A percentile compares a stretch with the other conserved stretches of the same genome.
These are phyloP conservation scores for Cryptus armator DNA, from an alignment of 2,888 invertebrate genomes.

Conservation along the genomic window DNA sequence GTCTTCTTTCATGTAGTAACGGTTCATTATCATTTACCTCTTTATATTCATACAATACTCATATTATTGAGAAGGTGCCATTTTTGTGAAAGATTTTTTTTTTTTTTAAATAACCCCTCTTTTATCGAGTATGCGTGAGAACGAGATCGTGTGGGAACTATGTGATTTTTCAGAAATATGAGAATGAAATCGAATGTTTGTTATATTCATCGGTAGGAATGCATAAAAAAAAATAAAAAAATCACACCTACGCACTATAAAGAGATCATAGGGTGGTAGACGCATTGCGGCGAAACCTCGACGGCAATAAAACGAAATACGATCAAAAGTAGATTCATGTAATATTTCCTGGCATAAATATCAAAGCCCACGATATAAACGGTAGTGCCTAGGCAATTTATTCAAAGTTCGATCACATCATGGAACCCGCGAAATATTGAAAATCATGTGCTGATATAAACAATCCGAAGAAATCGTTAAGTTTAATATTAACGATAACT, in stretches of 20 bases:
- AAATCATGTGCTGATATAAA: slow-evolving; percentile 14
- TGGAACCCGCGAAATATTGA: slow-evolving; percentile 44
- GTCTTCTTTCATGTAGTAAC: not conserved
- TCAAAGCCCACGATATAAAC: slow-evolving; percentile 66
- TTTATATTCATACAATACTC: slow-evolving; percentile 31
- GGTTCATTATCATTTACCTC: not conserved
- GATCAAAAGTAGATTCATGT: slow-evolving; percentile 62
- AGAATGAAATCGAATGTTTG: slow-evolving; percentile 25
- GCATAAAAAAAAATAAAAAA: not conserved
- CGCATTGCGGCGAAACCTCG: slow-evolving; percentile 40
- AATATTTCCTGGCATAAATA: slow-evolving; percentile 64
- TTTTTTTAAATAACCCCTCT: slow-evolving; percentile 7
- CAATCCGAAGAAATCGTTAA: slow-evolving; percentile 33
- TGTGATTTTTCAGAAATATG: slow-evolving; percentile 13
- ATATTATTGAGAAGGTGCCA: slow-evolving; percentile 27
- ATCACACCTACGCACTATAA: slow-evolving; percentile 21
- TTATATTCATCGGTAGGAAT: slow-evolving; percentile 27
- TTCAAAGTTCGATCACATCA: slow-evolving; percentile 67
- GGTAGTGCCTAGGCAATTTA: slow-evolving; percentile 68
- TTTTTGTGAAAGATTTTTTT: not conserved
- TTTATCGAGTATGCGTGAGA: slow-evolving; percentile 9
- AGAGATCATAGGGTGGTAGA: slow-evolving; percentile 21
- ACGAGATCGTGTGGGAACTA: not conserved
- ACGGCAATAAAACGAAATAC: slow-evolving; percentile 62
- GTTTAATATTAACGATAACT: slow-evolving; percentile 3